phyloP scores from a whole-genome alignment of 2,888 invertebrate genomes.

The Sceliomorpha sp. region DNA sequence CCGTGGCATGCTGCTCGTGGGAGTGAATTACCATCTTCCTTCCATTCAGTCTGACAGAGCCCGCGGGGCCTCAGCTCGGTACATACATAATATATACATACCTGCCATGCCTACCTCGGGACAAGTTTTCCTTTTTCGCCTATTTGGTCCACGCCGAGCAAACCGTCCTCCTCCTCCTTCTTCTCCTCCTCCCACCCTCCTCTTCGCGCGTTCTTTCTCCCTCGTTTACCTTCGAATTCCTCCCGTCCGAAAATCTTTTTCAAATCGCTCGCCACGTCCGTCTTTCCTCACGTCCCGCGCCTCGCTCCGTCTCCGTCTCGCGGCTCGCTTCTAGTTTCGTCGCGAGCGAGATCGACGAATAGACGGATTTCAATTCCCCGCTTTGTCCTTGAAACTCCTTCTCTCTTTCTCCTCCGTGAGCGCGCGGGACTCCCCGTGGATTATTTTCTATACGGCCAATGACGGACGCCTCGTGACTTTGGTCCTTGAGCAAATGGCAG shows the following conservation, averaged over 20 bases:
- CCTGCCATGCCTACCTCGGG: constrained; percentile 49
- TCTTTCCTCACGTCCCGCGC: constrained; percentile 25
- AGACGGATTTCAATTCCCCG: constrained; percentile 48
- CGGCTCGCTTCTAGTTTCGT: constrained; percentile 48
- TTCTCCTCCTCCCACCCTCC: constrained; percentile 13
- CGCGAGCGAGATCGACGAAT: constrained; percentile 43
- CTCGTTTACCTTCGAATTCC: constrained; percentile 56
- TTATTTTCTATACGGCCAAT: constrained; percentile 54
- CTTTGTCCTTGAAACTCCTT: constrained; percentile 48
- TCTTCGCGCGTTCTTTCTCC: no score
- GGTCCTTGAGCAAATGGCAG: constrained; percentile 53
- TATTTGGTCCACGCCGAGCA: constrained; percentile 17
- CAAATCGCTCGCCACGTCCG: constrained; percentile 54
- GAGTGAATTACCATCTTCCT: constrained; percentile 51
- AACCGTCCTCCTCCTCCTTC: neutral
- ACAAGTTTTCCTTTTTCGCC: constrained; percentile 46
- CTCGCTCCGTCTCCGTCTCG: constrained; percentile 24
- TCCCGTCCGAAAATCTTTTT: constrained; percentile 57
- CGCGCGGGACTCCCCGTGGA: constrained; percentile 57
- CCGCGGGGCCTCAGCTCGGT: constrained; percentile 21
- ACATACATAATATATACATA: constrained; percentile 45
- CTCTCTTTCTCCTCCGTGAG: constrained; percentile 37
- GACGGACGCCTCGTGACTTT: constrained; percentile 50
- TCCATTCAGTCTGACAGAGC: constrained; percentile 43
- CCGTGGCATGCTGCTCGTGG: constrained; percentile 25